phyloP scores from a whole-genome alignment of 2,888 invertebrate genomes.

The Apotomis capreana region DNA sequence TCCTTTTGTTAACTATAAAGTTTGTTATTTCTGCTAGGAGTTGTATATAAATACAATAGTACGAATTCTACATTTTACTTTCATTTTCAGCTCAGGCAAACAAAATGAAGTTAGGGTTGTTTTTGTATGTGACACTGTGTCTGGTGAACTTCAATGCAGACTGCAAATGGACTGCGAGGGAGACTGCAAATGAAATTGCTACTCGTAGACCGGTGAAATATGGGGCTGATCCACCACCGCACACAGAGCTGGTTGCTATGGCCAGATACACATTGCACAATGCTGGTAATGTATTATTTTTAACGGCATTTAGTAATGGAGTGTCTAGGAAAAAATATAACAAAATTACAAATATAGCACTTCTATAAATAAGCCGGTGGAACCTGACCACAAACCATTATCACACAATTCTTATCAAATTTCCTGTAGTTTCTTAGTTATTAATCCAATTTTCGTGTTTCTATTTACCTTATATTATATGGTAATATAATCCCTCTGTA shows the following conservation, averaged over 20 bases:
- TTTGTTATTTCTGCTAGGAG: no score
- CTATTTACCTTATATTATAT: not conserved
- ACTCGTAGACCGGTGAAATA: constrained; percentile 43
- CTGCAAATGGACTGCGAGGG: constrained; percentile 51
- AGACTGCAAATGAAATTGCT: constrained; percentile 60
- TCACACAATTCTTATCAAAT: not conserved
- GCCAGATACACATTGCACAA: constrained; percentile 89
- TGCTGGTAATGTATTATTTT: constrained; percentile 77
- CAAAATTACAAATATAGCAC: not conserved
- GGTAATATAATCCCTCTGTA: no score
- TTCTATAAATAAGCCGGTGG: not conserved
- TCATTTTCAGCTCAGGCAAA: constrained; percentile 37
- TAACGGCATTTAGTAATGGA: no score
- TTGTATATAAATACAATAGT: no score
- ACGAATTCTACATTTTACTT: not conserved
- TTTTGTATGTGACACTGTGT: constrained; percentile 47
- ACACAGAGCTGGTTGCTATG: constrained; percentile 85
- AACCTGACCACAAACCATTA: no score
- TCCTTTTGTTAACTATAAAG: no score
- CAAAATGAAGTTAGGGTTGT: constrained; percentile 55
- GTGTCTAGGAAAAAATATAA: no score
- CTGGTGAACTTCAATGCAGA: constrained; percentile 50
- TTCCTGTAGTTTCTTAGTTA: not conserved
- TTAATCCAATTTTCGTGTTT: not conserved
- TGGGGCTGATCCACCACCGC: constrained; percentile 81